A percentile compares a stretch with the other conserved stretches of the same genome.
Evolutionary conservation across 2,113 vertebrate species (phyloP).

Genomic region (Xiphorhynchus elegans): DNA sequence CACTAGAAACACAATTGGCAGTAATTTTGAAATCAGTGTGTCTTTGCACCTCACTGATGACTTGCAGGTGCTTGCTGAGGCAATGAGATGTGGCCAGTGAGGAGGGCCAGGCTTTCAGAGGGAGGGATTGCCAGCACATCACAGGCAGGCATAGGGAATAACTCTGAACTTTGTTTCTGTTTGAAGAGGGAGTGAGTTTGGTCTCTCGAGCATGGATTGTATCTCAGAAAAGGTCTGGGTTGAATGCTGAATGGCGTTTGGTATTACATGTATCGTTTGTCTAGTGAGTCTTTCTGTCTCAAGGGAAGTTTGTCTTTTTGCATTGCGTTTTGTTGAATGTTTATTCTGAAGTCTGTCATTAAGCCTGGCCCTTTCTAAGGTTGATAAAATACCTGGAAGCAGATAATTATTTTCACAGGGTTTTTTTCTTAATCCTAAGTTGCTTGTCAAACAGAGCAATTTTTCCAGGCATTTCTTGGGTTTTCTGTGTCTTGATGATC

Average conservation of each 20-base stretch:
- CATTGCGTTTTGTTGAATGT: neutral
- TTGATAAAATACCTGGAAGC: neutral
- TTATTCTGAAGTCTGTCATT: neutral
- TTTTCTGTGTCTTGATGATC: neutral
- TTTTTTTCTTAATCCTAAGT: neutral
- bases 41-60: neutral
- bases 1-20: neutral
- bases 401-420: neutral
- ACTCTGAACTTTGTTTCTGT: neutral
- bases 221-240: neutral
- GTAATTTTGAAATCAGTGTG: neutral
- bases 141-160: neutral
- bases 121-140: neutral
- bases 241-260: neutral
- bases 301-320: neutral
- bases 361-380: neutral
- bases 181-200: neutral
- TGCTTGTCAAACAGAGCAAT: neutral
- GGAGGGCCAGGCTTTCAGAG: neutral
- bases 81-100: neutral
- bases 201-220: neutral
- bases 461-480: neutral
- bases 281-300: neutral
- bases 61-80: neutral
- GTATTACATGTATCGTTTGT: fast-evolving